These are phyloP conservation scores for Ancistrus triradiatus DNA, from an alignment of 2,113 vertebrate genomes.

Conservation along the genomic window DNA sequence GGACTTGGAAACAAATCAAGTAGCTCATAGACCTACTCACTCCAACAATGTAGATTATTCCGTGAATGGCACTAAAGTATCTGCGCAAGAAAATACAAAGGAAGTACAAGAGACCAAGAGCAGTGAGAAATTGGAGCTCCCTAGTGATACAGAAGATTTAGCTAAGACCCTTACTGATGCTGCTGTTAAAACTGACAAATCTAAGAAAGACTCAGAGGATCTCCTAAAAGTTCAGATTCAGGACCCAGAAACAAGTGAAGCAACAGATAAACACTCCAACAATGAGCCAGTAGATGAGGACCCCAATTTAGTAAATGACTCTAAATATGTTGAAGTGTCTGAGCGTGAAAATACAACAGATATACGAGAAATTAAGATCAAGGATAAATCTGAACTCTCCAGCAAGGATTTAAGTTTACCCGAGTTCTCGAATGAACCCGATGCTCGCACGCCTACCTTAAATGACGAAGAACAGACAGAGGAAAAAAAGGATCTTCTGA, in stretches of 20 bases:
- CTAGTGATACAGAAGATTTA: too few species aligned
- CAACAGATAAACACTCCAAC: conserved; percentile 18
- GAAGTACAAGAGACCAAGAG: too few species aligned
- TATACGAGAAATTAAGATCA: conserved; percentile 28
- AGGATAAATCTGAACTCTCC: background rate
- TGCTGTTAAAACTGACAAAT: conserved; percentile 35
- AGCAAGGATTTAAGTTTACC: background rate
- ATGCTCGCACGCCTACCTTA: background rate
- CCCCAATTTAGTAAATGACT: conserved; percentile 5
- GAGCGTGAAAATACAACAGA: conserved; percentile 10
- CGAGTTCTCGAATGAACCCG: background rate
- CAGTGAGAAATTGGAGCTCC: too few species aligned
- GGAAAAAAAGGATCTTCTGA: background rate
- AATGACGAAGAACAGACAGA: background rate
- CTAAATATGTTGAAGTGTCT: background rate
- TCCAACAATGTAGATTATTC: too few species aligned
- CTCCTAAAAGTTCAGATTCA: background rate
- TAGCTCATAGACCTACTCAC: conserved; percentile 24
- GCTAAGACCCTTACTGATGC: too few species aligned
- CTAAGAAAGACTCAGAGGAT: conserved; percentile 24
- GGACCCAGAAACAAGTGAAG: conserved; percentile 18
- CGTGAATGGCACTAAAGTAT: too few species aligned
- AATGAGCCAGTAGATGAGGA: conserved; percentile 29
- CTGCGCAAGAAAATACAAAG: too few species aligned
- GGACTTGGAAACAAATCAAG: conserved; percentile 18